A percentile compares a stretch with the other conserved stretches of the same genome.
Evolutionary conservation across 2,113 vertebrate species (phyloP).

Genomic region (Aspiorhynchus laticeps): DNA sequence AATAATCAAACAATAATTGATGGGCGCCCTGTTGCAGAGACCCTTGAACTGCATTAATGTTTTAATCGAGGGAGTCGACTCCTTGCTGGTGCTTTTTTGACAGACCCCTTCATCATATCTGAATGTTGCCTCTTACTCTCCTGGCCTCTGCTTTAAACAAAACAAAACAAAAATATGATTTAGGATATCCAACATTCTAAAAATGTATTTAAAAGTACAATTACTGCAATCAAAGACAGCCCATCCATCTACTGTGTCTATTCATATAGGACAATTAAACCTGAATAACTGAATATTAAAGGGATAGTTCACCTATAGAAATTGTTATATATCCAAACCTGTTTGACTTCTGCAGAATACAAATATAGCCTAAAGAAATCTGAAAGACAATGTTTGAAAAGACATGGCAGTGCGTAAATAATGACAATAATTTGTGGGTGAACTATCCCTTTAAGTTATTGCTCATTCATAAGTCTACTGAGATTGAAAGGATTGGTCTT

Average conservation of each 20-base stretch:
- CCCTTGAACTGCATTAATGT: constrained; percentile 61
- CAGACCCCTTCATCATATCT: constrained; percentile 66
- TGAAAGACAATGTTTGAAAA: background rate
- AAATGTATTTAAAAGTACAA: background rate
- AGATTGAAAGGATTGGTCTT: background rate
- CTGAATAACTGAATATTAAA: background rate
- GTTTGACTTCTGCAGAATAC: background rate
- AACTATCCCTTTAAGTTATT: background rate
- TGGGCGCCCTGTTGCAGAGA: background rate
- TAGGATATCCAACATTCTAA: background rate
- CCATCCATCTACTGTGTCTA: background rate
- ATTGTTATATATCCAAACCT: background rate
- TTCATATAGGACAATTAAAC: background rate
- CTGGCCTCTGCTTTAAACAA: constrained; percentile 36
- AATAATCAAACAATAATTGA: background rate
- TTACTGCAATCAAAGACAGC: no score
- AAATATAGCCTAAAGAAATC: background rate
- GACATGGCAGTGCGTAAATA: background rate
- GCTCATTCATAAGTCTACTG: background rate
- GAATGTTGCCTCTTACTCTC: constrained; percentile 63
- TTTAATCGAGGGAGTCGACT: constrained; percentile 80
- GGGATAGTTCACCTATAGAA: background rate
- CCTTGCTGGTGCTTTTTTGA: constrained; percentile 70
- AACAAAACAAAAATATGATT: background rate
- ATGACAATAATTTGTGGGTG: background rate